Evolutionary conservation across 2,113 vertebrate species (phyloP), one percentile per base, ranked within the genome.

Genomic region (Colinus virginianus): DNA sequence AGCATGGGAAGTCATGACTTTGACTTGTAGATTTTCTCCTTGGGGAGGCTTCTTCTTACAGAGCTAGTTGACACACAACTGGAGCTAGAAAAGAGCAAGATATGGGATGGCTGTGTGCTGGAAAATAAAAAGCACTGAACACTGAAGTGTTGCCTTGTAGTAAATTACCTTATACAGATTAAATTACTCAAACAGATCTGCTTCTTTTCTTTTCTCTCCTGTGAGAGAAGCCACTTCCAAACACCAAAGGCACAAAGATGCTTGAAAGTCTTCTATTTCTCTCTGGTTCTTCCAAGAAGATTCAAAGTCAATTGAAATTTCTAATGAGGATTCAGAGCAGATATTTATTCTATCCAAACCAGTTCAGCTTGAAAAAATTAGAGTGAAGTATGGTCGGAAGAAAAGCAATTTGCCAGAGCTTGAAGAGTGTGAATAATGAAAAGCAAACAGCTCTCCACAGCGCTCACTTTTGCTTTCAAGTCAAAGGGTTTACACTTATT

Each of bases 281-380:
- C 59, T 87, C 92, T 26, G 84, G 84, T 56, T 74, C 83, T 94
- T 96, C 96, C 90, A 94, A 68, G 84, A 95, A 56, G 92, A 66
- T 32, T 96, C 95, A 88, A 42, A 94, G 45, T 84, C 92, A 94
- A 94, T 96, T 81, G 88, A 22, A 87, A 20, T 93, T 87, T 84
- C 88, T 55, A 64, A 42, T 48, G 92, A 28, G 93, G 94, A 96
- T 92, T 61, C 95, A 90, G 95, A 96, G 25, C 94, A 96, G 95
- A 90, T 84, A 32, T 71, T 91, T 59, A 18, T 59, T 67, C 72
- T 30, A 67, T 87, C 85, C 85, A 82, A 91, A 82, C 62, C 46
- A 62, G 85, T 95, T 92, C 95, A 96, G 88, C 95, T 93, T 94
- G 95, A 88, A 96, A 49, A 58, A 69, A 91, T 96, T 96, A 91